phyloP scores from a whole-genome alignment of 2,797 vertebrate species.

The Ceryle rudis region DNA sequence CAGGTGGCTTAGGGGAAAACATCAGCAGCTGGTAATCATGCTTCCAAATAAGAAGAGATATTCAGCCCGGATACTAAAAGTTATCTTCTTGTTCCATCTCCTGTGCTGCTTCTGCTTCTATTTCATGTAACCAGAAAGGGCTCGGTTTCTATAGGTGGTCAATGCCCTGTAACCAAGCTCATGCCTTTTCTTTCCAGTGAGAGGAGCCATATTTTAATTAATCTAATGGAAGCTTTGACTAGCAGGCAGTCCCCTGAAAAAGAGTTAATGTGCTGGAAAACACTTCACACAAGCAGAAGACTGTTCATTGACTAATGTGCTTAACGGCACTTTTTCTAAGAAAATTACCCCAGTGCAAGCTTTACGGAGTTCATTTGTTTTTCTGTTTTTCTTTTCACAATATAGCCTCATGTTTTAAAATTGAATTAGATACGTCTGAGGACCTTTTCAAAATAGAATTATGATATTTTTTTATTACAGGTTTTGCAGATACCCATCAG shows the following conservation, averaged over 20 bases:
- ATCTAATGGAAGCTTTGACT: slow-evolving; percentile 71
- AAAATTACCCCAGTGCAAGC: slow-evolving; percentile 57
- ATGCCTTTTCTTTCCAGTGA: slow-evolving; percentile 56
- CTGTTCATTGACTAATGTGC: slow-evolving; percentile 58
- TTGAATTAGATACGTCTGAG: slow-evolving; percentile 28
- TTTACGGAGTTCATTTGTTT: slow-evolving; percentile 24
- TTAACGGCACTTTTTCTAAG: slow-evolving; percentile 29
- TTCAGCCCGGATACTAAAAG: not conserved
- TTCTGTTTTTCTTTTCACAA: not conserved
- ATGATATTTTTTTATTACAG: slow-evolving; percentile 9
- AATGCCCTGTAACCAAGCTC: slow-evolving; percentile 46
- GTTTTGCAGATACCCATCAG: slow-evolving; percentile 12
- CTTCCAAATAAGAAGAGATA: slow-evolving; percentile 65
- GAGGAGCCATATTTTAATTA: slow-evolving; percentile 78
- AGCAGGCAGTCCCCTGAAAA: slow-evolving; percentile 66
- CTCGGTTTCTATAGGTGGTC: not conserved
- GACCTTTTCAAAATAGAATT: slow-evolving; percentile 10
- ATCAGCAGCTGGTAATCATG: slow-evolving; percentile 67
- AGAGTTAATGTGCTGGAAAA: slow-evolving; percentile 68
- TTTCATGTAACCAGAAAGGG: not conserved
- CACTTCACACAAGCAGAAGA: slow-evolving; percentile 51
- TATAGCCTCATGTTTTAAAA: not conserved
- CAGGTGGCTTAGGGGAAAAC: slow-evolving; percentile 70
- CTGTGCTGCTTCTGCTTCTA: not conserved
- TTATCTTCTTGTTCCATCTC: not conserved